Conservation (phyloP, 2,888 invertebrate genomes). For the Parnassius mnemosyne region DNA sequence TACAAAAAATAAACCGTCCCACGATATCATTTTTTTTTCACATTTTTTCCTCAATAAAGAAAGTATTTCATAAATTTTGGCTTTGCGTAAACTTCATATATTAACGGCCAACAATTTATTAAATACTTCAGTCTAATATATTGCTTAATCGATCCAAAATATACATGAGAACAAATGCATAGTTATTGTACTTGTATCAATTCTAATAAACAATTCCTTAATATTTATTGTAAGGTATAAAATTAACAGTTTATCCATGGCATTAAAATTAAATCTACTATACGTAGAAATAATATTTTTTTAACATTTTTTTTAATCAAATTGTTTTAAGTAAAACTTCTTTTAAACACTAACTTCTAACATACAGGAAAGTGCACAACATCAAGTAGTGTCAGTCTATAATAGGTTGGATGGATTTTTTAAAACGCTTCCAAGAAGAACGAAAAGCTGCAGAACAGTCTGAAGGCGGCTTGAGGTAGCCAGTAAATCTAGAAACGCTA, state of each 20-base stretch:
- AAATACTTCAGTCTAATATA: constrained; percentile 76
- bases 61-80: constrained; percentile 73
- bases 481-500: constrained; percentile 7
- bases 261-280: constrained; percentile 49
- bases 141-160: constrained; percentile 75
- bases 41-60: constrained; percentile 42
- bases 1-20: constrained; percentile 73
- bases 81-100: constrained; percentile 57
- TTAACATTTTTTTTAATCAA: constrained; percentile 50
- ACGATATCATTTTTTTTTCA: constrained; percentile 44
- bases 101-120: constrained; percentile 64
- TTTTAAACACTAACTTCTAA: constrained; percentile 56
- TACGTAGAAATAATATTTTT: constrained; percentile 38
- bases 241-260: constrained; percentile 50
- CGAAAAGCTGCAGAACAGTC: constrained; percentile 43
- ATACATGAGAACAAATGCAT: constrained; percentile 59
- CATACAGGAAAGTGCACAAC: constrained; percentile 75
- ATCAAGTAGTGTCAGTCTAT: constrained; percentile 78
- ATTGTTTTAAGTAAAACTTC: constrained; percentile 37
- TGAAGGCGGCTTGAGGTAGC: constrained; percentile 24
- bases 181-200: constrained; percentile 61
- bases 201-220: constrained; percentile 66
- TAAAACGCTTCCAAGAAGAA: constrained; percentile 43
- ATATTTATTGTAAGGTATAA: constrained; percentile 36
- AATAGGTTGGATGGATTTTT: constrained; percentile 77